A percentile compares a stretch with the other conserved stretches of the same genome.
phyloP scores from a whole-genome alignment of 2,113 vertebrate species.

The Dicaeum eximium region DNA sequence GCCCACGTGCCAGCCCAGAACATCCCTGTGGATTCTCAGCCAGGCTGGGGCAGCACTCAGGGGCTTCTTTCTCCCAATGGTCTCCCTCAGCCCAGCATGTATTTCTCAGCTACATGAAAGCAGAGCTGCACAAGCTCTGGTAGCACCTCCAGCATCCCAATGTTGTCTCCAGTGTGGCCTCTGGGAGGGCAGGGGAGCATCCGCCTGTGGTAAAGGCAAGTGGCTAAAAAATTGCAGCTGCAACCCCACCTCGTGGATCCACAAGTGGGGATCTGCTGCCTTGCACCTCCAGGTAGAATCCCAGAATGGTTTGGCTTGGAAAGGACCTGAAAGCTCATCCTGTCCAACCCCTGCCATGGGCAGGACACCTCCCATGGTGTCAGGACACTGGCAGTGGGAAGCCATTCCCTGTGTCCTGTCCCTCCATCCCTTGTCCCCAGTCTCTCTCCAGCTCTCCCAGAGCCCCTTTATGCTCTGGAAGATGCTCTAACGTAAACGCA shows the following conservation, averaged over 20 bases:
- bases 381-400: background rate
- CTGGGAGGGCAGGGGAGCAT: background rate
- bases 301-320: background rate
- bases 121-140: background rate
- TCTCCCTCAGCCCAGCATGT: rapidly evolving
- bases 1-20: background rate
- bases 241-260: background rate
- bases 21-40: background rate
- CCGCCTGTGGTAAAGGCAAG: background rate
- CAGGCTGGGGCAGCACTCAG: background rate
- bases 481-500: background rate
- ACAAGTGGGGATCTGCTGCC: background rate
- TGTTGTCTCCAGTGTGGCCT: rapidly evolving
- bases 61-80: rapidly evolving
- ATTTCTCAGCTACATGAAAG: rapidly evolving
- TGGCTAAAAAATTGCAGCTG: background rate
- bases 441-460: background rate
- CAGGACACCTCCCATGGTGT: background rate
- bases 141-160: background rate
- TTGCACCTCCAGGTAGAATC: background rate
- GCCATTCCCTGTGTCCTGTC: background rate
- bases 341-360: rapidly evolving
- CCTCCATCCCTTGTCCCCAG: background rate
- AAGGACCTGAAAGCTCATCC: rapidly evolving
- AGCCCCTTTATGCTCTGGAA: background rate